Base-by-base conservation (phyloP, 2,888 invertebrate genomes). In the Ditylenchus weischeri region DNA sequence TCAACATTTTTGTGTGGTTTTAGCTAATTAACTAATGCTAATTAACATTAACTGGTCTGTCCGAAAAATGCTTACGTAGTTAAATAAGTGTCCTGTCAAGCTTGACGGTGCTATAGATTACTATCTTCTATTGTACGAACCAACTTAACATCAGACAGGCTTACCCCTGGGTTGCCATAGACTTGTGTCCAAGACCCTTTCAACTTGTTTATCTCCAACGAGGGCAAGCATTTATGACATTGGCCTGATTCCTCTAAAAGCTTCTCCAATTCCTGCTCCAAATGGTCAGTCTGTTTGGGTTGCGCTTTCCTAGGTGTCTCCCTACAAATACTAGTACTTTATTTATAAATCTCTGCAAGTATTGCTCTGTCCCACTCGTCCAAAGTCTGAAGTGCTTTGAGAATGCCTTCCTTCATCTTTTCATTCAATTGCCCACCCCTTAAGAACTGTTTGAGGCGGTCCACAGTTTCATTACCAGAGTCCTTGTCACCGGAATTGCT, bases 161-260 rank as follows among this genome's bases (percentile, higher is more conserved):
- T 13, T 60, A 68, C 72, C 18, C 72, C 69, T n/a, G 79, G 75
- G 62, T 78, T 78, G 29, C 78, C 78, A 65, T 79, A 79, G 47
- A 79, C 75, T 74, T 78, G 78, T 23, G 79, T 79, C 79, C 79
- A 79, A 21, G 75, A 71, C 4, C 79, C 79, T 62, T 72, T 61
- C 57, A 79, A 47, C 70, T 72, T 73, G 49, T 72, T 71, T n/a
- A 75, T 35, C n/a, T 73, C 68, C 47, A 78, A n/a, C n/a, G n/a
- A 57, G 19, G 76, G 74, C 36, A 75, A 68, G 60, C 79, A 79
- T 43, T 73, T 73, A 21, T 72, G 69, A 57, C 79, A 79, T 51
- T 43, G 29, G n/a, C 48, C 61, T 23, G 15, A 6, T 43, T 43
- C 43, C 43, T n/a, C n/a, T n/a, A 15, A 43, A 6, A 43, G 43